These are phyloP conservation scores for Bubalus kerabau DNA, from an alignment of 2,113 vertebrate species.

Conservation along the genomic window DNA sequence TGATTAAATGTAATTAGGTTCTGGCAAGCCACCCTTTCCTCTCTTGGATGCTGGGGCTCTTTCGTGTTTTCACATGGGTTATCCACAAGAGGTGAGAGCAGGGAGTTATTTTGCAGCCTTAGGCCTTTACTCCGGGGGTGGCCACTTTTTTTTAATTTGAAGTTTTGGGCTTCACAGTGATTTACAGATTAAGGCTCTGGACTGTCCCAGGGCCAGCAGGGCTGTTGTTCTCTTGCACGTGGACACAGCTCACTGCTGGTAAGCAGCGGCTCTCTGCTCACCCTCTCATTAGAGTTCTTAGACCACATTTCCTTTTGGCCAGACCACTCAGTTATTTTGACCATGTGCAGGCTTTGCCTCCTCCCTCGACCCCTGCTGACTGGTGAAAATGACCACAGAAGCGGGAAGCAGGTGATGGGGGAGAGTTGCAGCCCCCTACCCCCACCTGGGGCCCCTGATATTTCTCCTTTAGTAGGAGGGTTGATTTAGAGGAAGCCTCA, in stretches of 20 bases:
- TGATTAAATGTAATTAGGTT: constrained; percentile 78
- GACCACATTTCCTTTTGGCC: constrained; percentile 76
- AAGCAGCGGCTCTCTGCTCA: constrained; percentile 66
- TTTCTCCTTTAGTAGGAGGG: neutral
- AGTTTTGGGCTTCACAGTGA: constrained; percentile 71
- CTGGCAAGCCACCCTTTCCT: constrained; percentile 61
- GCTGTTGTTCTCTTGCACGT: constrained; percentile 67
- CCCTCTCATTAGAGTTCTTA: constrained; percentile 76
- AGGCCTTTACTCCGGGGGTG: constrained; percentile 74
- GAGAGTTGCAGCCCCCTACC: neutral
- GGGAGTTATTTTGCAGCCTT: constrained; percentile 74
- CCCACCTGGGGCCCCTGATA: neutral
- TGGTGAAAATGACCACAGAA: constrained; percentile 57
- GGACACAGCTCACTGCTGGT: constrained; percentile 67
- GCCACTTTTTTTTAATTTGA: constrained; percentile 60
- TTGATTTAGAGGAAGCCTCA: neutral
- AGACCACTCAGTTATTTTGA: constrained; percentile 56
- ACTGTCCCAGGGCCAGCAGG: constrained; percentile 69
- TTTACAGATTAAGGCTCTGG: constrained; percentile 77
- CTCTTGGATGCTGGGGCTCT: constrained; percentile 46
- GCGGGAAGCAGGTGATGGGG: constrained; percentile 50
- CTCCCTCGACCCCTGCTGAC: constrained; percentile 52
- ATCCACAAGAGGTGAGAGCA: constrained; percentile 70
- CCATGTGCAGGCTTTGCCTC: constrained; percentile 42
- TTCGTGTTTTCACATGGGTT: constrained; percentile 63